phyloP scores from a whole-genome alignment of 2,888 invertebrate species.

The Apodemia hepburni region DNA sequence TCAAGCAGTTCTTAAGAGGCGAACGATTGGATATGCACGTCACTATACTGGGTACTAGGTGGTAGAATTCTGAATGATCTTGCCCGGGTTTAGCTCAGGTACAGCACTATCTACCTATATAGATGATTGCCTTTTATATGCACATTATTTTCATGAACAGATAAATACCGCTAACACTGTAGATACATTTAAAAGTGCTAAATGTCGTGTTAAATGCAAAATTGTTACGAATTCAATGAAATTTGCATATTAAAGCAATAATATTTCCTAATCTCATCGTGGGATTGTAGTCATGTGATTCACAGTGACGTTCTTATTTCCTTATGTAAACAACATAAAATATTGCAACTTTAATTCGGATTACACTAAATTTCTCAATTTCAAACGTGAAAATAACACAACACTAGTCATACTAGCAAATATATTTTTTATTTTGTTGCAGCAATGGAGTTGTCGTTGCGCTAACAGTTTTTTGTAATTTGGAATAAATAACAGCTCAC shows the following conservation, averaged over 20 bases:
- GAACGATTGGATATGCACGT: too few relatives aligned
- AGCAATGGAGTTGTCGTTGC: too few relatives aligned
- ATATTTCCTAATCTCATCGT: neutral
- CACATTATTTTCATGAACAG: neutral
- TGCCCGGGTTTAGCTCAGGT: too few relatives aligned
- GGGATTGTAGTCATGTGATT: neutral
- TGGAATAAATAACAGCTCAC: too few relatives aligned
- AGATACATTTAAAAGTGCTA: neutral
- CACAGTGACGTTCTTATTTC: neutral
- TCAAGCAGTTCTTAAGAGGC: too few relatives aligned
- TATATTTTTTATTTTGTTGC: too few relatives aligned
- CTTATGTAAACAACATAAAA: neutral
- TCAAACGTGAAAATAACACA: neutral
- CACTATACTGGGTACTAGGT: too few relatives aligned
- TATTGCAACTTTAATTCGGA: neutral
- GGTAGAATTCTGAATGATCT: too few relatives aligned
- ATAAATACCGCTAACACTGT: neutral
- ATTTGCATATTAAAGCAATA: constrained; percentile 10
- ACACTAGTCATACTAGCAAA: too few relatives aligned
- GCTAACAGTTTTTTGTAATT: too few relatives aligned
- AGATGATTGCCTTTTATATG: too few relatives aligned
- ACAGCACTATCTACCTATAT: too few relatives aligned
- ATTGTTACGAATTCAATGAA: neutral
- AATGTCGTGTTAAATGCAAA: neutral
- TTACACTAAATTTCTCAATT: neutral